A percentile compares a stretch with the other conserved stretches of the same genome.
Evolutionary conservation across 35 echinoderm and acorn worm genomes (phyloP).

Genomic region (Apostichopus parvimensis): DNA sequence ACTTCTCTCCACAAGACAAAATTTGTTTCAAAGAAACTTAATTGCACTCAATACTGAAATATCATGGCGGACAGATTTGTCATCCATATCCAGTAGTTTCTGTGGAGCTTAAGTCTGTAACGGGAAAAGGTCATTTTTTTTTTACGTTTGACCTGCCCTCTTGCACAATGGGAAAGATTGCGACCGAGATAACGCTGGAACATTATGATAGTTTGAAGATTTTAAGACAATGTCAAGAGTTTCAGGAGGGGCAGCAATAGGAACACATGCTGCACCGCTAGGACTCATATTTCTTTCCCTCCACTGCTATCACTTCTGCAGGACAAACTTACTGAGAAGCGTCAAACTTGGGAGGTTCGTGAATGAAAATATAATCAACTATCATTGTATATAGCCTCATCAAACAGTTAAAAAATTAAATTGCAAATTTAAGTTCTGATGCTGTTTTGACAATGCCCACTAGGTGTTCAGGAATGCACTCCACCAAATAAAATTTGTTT

Average conservation of each 20-base stretch:
- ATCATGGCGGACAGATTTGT: neutral
- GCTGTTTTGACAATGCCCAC: too few species aligned
- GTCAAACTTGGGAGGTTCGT: constrained; percentile 5
- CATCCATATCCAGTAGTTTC: constrained; percentile 86
- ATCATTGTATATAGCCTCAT: too few species aligned
- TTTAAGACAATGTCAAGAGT: neutral
- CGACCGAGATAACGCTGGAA: neutral
- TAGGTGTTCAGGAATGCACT: too few species aligned
- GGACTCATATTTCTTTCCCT: neutral
- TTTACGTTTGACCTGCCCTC: neutral
- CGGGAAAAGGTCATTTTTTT: neutral
- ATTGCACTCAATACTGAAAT: too few species aligned
- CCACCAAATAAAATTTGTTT: too few species aligned
- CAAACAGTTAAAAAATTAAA: too few species aligned
- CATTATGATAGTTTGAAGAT: neutral
- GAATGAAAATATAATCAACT: neutral
- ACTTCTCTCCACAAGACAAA: too few species aligned
- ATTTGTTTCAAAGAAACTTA: too few species aligned
- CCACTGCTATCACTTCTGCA: constrained; percentile 6
- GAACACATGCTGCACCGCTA: neutral
- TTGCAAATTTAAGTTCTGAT: too few species aligned
- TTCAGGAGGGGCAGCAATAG: constrained; percentile 10
- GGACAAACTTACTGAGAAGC: neutral
- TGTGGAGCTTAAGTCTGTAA: constrained; percentile 72
- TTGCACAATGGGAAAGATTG: too few species aligned